Evolutionary conservation across 2,113 vertebrate species (phyloP), one percentile per base, ranked within the genome.

Genomic region (Ailurus styani): DNA sequence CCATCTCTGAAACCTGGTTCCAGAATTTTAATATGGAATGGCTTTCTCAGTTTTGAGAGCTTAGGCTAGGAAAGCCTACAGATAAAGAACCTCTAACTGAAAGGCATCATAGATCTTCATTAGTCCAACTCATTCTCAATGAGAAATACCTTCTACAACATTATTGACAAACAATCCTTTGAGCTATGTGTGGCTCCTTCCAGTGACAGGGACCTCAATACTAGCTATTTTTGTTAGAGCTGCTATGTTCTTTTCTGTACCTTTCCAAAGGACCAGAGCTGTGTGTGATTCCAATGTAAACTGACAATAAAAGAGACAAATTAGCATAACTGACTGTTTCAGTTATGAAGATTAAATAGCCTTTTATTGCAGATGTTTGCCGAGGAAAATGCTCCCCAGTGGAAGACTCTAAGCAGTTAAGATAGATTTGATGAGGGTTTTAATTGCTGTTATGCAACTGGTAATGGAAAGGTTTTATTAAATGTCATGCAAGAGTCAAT

Each of bases 291-390:
- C 98, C 98, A 97, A 40, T 97, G 93, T 98, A 98, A 98, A 98
- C 97, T 98, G 97, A 98, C 96, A 98, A 97, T 97, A 98, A 98
- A 98, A 97, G 94, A 98, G 97, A 98, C 77, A 1, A 96, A 98
- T 99, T 99, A 98, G 42, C 98, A 98, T 98, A 98, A 98, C 98
- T 98, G 98, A 98, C 98, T 99, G 96, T 98, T 98, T 98, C 98
- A 97, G 95, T 98, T 98, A 98, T 68, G 60, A 98, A 99, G 98
- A 99, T 98, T 98, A 98, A 99, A 98, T 98, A 98, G 98, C 97
- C 96, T 98, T 98, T 99, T 98, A 99, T 97, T 98, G 98, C 97
- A 98, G 97, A 98, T 99, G 98, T 99, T 99, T 99, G 97, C 98
- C 97, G 98, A 98, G 97, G 98, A 98, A 99, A 99, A 98, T 98